Evolutionary conservation across 1,140 invertebrate species (phyloP), one percentile per base, ranked within the genome.

Genomic region (Megalopta genalis): DNA sequence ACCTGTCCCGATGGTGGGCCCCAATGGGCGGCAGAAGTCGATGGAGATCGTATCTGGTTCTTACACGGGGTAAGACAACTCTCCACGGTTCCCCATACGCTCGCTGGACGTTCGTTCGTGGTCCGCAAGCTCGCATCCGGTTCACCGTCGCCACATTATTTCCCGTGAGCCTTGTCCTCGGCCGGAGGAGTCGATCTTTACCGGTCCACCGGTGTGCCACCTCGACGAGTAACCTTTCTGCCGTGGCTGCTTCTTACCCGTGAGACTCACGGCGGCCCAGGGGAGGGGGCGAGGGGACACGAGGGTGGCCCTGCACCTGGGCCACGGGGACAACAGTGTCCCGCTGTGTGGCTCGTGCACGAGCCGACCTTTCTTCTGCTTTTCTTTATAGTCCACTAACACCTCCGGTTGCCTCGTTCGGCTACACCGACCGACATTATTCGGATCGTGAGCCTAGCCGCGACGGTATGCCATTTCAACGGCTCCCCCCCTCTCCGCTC

Each of bases 121-220:
- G 83, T 69, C 37, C 66, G 54, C 77, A 49, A 37, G 46, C 77
- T 82, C 82, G 86, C 82, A 90, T 90, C 90, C 90, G 90, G 90
- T 87, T 90, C 85, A 81, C 84, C 86, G 86, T 89, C 87, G 86
- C 83, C 85, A 80, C 86, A 89, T 90, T 90, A 90, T 89, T 90
- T 90, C 88, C 87, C 86, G 65, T 67, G 83, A 70, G 76, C 83
- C 83, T 87, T 89, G 87, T 87, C 81, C 83, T 63, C 60, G 39
- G 54, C 69, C 49, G 39, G 46, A 66, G 63, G 62, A 84, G 85
- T 79, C 75, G 88, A 90, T 90, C 87, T 86, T 82, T 81, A 82
- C 80, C 80, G 67, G 79, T 67, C 49, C 63, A 46, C 16, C 59
- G n/a, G 64, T 27, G 57, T 23, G 66, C 14, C 32, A 23, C 60